Percentiles rank a stretch among this genome's conserved stretches.
phyloP scores from a whole-genome alignment of 1,140 invertebrate species.

The Aphidius gifuensis region DNA sequence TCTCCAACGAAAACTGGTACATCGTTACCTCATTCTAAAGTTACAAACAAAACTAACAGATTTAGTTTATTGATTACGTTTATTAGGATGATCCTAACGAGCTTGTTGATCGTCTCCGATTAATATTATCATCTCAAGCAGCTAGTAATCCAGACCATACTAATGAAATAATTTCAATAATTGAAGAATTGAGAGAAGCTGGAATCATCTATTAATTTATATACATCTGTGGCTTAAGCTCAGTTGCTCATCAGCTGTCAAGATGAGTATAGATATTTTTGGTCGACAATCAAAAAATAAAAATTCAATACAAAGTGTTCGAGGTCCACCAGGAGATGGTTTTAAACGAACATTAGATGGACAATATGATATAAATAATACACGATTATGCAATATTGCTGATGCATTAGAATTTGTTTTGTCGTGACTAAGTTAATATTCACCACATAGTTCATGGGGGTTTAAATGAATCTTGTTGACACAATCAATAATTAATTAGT shows the following conservation, averaged over 20 bases:
- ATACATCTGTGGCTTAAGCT: background rate
- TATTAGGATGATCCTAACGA: background rate
- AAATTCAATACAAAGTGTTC: background rate
- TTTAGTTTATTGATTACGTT: background rate
- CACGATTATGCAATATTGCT: too few relatives aligned
- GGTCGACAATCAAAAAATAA: background rate
- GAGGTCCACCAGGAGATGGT: too few relatives aligned
- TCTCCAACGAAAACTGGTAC: too few relatives aligned
- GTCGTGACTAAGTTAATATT: too few relatives aligned
- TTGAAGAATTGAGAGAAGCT: background rate
- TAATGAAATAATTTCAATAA: background rate
- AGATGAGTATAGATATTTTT: background rate
- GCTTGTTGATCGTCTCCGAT: background rate
- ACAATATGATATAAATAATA: too few relatives aligned
- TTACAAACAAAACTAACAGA: background rate
- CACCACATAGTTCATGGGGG: too few relatives aligned
- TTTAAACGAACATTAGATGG: too few relatives aligned
- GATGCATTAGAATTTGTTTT: too few relatives aligned
- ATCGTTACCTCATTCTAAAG: too few relatives aligned
- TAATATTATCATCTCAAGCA: constrained; percentile 6
- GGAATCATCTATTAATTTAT: background rate
- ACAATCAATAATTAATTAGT: too few relatives aligned
- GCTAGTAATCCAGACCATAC: background rate
- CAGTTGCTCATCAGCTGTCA: background rate
- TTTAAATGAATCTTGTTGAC: too few relatives aligned